Percentiles rank a stretch among this genome's conserved stretches.
These are phyloP conservation scores for Otis tarda DNA, from an alignment of 2,113 vertebrate genomes.

Conservation along the genomic window DNA sequence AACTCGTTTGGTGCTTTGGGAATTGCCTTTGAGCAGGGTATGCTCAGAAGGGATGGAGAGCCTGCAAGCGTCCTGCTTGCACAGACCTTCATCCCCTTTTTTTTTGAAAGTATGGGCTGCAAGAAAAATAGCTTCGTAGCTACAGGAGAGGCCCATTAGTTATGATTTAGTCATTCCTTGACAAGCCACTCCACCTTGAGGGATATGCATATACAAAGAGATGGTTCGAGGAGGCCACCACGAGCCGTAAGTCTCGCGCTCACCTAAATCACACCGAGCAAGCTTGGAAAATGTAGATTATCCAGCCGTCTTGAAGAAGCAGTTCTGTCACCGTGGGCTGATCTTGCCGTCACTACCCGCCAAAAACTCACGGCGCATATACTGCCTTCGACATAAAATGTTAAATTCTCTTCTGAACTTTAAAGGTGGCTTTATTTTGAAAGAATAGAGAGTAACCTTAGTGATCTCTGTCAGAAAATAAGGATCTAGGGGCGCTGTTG, in stretches of 20 bases:
- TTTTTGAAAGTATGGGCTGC: background rate
- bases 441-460: background rate
- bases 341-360: background rate
- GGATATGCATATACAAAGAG: background rate
- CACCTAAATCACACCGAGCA: background rate
- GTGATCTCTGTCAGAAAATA: conserved; percentile 12
- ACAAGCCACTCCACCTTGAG: background rate
- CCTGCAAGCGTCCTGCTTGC: background rate
- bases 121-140: background rate
- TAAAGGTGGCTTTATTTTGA: conserved; percentile 9
- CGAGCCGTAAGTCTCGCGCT: background rate
- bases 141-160: background rate
- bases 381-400: background rate
- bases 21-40: background rate
- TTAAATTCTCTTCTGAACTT: background rate
- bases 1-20: background rate
- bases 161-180: background rate
- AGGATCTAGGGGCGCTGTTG: background rate
- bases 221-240: background rate
- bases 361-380: background rate
- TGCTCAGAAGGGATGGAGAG: background rate
- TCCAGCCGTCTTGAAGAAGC: background rate
- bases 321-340: background rate
- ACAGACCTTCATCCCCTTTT: background rate
- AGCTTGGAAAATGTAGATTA: background rate